Evolutionary conservation across 2,888 invertebrate species (phyloP), one percentile per base, ranked within the genome.

Genomic region (Lordiphosa andalusiaca): DNA sequence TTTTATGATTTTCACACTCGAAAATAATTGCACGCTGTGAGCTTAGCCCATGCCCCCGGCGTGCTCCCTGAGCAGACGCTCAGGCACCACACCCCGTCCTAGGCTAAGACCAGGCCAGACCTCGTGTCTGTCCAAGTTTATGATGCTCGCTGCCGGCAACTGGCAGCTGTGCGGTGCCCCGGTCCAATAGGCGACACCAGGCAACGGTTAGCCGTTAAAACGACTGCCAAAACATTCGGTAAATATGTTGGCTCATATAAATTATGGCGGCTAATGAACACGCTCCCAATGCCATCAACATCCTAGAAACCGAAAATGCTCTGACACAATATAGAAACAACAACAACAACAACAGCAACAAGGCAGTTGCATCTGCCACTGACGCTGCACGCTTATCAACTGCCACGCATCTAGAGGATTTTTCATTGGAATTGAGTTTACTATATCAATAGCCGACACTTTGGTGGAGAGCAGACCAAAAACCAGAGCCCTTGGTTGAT

Each of bases 1-100:
- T 84, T 85, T 84, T 86, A 84, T 83, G 67, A 85, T 86, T 80
- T 85, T 86, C 85, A 85, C 83, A 84, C 86, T 84, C 60, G 85
- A 75, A 84, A 73, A 86, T 85, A 86, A 84, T 83, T 85, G 86
- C 74, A 80, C 70, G 86, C 86, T 85, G 81, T 73, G 85, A 69
- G 81, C 81, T 76, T 67, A 84, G 71, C 60, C 67, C 39, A 54
- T 71, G 36, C 50, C 48, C 39, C 50, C 44, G 49, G 40, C 16
- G 37, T 48, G 39, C 36, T 25, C 42, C 37, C 56, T 52, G 39
- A n/a, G 25, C 38, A 77, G 77, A 78, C 77, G 65, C 59, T 47
- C 36, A 66, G 80, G 78, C 78, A 80, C 78, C 84, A 82, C 83
- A 74, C 84, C 83, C 81, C 66, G 62, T 36, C 37, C 38, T 12